Evolutionary conservation across 2,113 vertebrate genomes (phyloP), one percentile per base, ranked within the genome.

Genomic region (Brachirus orientalis): DNA sequence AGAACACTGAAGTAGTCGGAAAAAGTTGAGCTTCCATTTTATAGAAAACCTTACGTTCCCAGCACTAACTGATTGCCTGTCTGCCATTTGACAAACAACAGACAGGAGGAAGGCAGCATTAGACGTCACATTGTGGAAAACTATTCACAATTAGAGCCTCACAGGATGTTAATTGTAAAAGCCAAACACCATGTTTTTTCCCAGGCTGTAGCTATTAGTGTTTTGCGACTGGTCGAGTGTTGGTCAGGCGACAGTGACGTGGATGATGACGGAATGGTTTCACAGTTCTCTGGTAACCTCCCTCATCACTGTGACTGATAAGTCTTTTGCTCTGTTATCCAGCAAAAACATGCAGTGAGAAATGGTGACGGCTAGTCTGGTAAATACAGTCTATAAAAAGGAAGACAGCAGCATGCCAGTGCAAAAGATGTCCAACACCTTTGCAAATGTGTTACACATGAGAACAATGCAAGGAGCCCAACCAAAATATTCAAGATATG

Each of bases 91-190:
- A 74, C 69, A 74, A 90, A 52, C 59, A 72, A 80, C 69, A 28
- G 37, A 55, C 44, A 67, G 60, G 20, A 37, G 46, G 60, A 56
- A 67, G 60, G 59, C 54, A 0, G 59, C 0, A 48, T 70, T 72
- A 62, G 70, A 28, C 77, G 54, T 83, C 82, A 78, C 72, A 72
- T 73, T 79, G 79, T 75, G 72, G 74, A 80, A 85, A 85, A 55
- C 41, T 52, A 20, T 75, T 73, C 69, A 74, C 69, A 60, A 77
- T 82, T 82, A 66, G n/a, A 69, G 69, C 59, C 71, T 55, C 56
- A 69, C 82, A 89, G 91, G 91, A 92, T 86, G 89, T 91, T 66
- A 81, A 81, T 70, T 80, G 75, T 69, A 64, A 3, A 67, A 74
- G 66, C 74, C 65, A 89, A 63, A 84, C 84, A 87, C 70, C 66